Conservation (phyloP, 2,888 invertebrate species). For the Pherbina coryleti region DNA sequence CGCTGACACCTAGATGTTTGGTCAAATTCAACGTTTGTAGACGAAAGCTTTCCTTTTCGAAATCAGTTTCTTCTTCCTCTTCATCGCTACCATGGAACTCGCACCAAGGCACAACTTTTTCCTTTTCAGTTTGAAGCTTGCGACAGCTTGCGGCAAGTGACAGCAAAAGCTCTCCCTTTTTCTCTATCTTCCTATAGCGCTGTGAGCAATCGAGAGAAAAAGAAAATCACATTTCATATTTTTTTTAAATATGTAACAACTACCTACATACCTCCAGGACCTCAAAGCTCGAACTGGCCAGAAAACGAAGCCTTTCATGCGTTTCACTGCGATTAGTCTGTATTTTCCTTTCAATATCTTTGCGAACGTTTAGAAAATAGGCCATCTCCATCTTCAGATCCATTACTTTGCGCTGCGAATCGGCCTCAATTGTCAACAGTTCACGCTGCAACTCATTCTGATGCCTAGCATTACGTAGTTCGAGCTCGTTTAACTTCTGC, state of each 20-base stretch:
- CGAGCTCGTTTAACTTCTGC: conserved; percentile 54
- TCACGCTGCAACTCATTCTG: conserved; percentile 52
- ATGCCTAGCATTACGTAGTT: conserved; percentile 41
- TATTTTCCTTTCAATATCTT: conserved; percentile 57
- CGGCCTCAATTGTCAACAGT: conserved; percentile 53
- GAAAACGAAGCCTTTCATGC: conserved; percentile 57
- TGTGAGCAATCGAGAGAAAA: conserved; percentile 36
- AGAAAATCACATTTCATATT: background rate
- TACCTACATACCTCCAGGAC: conserved; percentile 55
- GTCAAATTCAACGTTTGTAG: conserved; percentile 54
- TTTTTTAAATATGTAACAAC: background rate
- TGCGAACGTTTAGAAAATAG: conserved; percentile 60
- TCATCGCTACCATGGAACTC: conserved; percentile 44
- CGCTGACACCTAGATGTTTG: conserved; percentile 58
- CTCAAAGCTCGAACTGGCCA: conserved; percentile 59
- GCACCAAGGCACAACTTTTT: conserved; percentile 60
- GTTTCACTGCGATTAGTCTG: conserved; percentile 53
- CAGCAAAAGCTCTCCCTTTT: conserved; percentile 62
- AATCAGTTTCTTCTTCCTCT: conserved; percentile 32
- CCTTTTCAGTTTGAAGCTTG: conserved; percentile 64
- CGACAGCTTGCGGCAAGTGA: conserved; percentile 60
- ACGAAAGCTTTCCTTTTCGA: conserved; percentile 45
- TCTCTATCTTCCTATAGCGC: conserved; percentile 55
- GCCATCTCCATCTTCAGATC: conserved; percentile 59
- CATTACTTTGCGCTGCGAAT: conserved; percentile 53